Evolutionary conservation across 1,140 invertebrate species (phyloP).

Genomic region (Ladona fulva): DNA sequence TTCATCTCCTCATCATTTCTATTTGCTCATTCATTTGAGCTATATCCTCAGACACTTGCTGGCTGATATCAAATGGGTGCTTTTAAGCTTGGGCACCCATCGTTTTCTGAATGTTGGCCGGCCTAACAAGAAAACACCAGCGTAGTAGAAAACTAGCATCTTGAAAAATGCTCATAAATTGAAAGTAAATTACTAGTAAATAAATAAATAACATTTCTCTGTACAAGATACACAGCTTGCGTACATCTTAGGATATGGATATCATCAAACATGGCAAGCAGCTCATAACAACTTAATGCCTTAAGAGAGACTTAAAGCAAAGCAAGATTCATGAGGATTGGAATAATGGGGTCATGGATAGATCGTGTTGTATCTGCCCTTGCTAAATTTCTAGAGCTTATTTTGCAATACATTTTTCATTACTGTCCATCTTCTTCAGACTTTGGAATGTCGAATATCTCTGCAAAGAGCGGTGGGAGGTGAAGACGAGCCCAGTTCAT

Average conservation of each 20-base stretch:
- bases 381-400: neutral
- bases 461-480: constrained; percentile 87
- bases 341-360: constrained; percentile 5
- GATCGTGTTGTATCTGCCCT: neutral
- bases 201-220: constrained; percentile 11
- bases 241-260: neutral
- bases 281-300: constrained; percentile 6
- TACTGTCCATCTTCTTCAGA: constrained; percentile 54
- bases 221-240: neutral
- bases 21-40: neutral
- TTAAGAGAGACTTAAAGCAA: constrained; percentile 7
- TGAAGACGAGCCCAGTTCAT: constrained; percentile 75
- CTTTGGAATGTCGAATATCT: constrained; percentile 96
- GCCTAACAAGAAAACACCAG: neutral
- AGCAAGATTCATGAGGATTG: neutral
- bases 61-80: neutral
- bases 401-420: neutral
- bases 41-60: neutral
- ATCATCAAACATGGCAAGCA: neutral
- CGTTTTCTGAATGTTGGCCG: neutral
- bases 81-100: neutral
- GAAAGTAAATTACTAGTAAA: constrained; percentile 8
- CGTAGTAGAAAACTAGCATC: constrained; percentile 5
- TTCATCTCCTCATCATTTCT: neutral
- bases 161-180: neutral